Percentiles rank a stretch among this genome's conserved stretches.
phyloP scores from a whole-genome alignment of 1,140 invertebrate genomes.

The Andrena cerasifolii region DNA sequence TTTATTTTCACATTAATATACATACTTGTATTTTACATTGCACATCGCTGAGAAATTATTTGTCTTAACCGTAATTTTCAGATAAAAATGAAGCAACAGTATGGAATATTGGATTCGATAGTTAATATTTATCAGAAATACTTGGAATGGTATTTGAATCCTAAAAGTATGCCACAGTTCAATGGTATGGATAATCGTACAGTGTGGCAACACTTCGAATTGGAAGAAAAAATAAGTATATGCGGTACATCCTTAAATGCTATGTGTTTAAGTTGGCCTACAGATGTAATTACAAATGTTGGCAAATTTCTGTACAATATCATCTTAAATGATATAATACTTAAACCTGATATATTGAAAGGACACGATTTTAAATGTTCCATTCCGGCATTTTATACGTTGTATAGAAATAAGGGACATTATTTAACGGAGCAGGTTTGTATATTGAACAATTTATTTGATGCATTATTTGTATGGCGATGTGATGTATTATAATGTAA shows the following conservation, averaged over 20 bases:
- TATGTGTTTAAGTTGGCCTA: conserved; percentile 86
- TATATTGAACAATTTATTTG: conserved; percentile 29
- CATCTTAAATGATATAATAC: conserved; percentile 90
- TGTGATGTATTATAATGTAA: neutral
- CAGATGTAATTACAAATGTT: conserved; percentile 83
- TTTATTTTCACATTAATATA: conserved; percentile 33
- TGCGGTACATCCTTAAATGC: conserved; percentile 84
- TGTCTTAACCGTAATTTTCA: conserved; percentile 75
- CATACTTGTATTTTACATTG: too few species aligned
- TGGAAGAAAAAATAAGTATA: conserved; percentile 81
- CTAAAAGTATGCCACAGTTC: neutral
- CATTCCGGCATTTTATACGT: conserved; percentile 91
- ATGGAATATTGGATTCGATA: conserved; percentile 87
- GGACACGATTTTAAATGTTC: conserved; percentile 16
- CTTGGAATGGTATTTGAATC: conserved; percentile 86
- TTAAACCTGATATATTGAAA: conserved; percentile 81
- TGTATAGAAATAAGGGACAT: conserved; percentile 88
- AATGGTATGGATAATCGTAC: conserved; percentile 85
- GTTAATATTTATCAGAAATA: conserved; percentile 87
- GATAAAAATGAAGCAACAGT: conserved; percentile 85
- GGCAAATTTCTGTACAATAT: conserved; percentile 95
- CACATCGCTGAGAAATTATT: conserved; percentile 59
- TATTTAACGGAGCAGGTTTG: conserved; percentile 87
- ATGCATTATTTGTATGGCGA: conserved; percentile 25
- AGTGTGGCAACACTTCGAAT: conserved; percentile 87